Evolutionary conservation across 1,140 invertebrate genomes (phyloP).

Genomic region (Drosophila sucinea): DNA sequence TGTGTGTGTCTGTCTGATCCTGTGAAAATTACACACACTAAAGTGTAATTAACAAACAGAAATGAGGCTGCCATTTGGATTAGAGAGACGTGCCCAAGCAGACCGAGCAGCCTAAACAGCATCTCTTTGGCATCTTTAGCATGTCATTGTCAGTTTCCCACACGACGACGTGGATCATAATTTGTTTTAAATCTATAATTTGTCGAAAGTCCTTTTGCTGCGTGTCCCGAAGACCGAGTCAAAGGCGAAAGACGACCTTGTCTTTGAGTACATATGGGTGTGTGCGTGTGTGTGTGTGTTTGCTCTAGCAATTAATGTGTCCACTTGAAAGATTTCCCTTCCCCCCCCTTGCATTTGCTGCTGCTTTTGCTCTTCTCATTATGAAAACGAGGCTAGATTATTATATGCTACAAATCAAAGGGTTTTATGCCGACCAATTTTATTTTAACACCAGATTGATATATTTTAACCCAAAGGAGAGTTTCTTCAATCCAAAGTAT

Average conservation of each 20-base stretch:
- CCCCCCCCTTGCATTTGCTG: background rate
- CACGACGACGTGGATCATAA: conserved; percentile 47
- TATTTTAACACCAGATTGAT: background rate
- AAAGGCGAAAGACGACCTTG: conserved; percentile 48
- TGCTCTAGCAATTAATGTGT: conserved; percentile 61
- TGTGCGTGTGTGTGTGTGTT: background rate
- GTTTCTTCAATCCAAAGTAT: background rate
- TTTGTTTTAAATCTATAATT: conserved; percentile 50
- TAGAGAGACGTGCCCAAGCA: conserved; percentile 60
- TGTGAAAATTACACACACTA: conserved; percentile 77
- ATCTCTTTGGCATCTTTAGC: conserved; percentile 40
- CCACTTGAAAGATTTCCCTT: conserved; percentile 28
- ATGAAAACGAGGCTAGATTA: conserved; percentile 47
- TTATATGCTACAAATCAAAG: conserved; percentile 64
- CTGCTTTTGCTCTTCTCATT: conserved; percentile 49
- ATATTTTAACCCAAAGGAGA: background rate
- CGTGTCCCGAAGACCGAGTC: conserved; percentile 9
- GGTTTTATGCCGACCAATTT: conserved; percentile 44
- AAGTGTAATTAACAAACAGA: conserved; percentile 79
- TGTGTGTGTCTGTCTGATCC: conserved; percentile 46
- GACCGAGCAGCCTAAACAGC: background rate
- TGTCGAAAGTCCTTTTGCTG: conserved; percentile 32
- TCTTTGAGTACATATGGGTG: no score
- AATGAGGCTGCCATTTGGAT: conserved; percentile 74
- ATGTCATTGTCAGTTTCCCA: conserved; percentile 64